Evolutionary conservation across 2,797 vertebrate species (phyloP).

Genomic region (Enteromius unitaeniatus): DNA sequence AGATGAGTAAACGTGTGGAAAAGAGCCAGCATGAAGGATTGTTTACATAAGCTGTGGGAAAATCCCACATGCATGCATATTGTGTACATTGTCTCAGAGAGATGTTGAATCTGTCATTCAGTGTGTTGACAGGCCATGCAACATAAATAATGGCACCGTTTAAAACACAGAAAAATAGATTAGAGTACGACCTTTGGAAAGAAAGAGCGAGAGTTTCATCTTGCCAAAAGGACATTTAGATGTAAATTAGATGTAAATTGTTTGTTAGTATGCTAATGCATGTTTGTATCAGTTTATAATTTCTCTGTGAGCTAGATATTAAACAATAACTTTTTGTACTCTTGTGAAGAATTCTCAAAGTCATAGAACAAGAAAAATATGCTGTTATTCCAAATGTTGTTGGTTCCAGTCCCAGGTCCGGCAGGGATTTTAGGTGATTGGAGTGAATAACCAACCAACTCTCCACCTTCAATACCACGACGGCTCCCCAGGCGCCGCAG

Average conservation of each 20-base stretch:
- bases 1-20: neutral
- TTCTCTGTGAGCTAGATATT: neutral
- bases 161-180: neutral
- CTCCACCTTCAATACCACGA: no score
- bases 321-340: neutral
- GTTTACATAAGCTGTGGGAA: constrained; percentile 46
- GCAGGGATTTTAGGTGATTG: no score
- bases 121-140: neutral
- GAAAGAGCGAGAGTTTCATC: neutral
- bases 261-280: constrained; percentile 7
- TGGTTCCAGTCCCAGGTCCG: no score
- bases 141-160: constrained; percentile 13
- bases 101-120: constrained; percentile 12
- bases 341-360: neutral
- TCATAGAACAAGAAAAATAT: neutral
- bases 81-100: constrained; percentile 9
- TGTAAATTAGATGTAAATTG: constrained; percentile 43
- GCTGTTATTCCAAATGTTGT: no score
- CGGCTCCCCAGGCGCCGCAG: no score
- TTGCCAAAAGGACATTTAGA: neutral
- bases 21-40: neutral
- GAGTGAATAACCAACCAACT: no score
- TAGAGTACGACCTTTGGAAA: neutral
- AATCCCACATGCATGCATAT: constrained; percentile 18
- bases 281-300: constrained; percentile 14